phyloP scores from a whole-genome alignment of 2,797 vertebrate species.

The Salmo trutta region DNA sequence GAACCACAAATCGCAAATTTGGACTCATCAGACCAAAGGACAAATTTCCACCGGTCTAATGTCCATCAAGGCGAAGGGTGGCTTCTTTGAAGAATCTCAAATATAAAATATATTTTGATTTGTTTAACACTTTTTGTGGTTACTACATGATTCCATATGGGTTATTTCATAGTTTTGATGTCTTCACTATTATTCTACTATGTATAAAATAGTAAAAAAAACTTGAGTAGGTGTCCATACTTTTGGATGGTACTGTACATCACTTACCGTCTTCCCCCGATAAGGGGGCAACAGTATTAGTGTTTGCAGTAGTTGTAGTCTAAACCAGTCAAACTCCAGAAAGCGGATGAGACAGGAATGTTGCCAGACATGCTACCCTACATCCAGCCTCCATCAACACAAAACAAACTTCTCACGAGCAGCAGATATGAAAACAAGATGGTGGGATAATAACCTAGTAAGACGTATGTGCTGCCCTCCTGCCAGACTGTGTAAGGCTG shows the following conservation, averaged over 20 bases:
- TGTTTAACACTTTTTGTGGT: too few species aligned
- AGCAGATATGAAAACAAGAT: conserved; percentile 59
- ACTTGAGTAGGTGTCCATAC: too few species aligned
- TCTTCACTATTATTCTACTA: too few species aligned
- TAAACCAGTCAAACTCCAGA: conserved; percentile 43
- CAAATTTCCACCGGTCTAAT: too few species aligned
- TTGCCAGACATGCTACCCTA: conserved; percentile 54
- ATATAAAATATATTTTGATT: too few species aligned
- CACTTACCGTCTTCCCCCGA: conserved; percentile 3
- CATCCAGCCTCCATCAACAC: conserved; percentile 33
- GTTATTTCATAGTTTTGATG: too few species aligned
- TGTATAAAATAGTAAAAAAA: too few species aligned
- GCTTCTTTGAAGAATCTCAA: too few species aligned
- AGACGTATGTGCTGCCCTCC: conserved; percentile 61
- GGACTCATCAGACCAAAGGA: too few species aligned
- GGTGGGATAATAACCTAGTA: conserved; percentile 50
- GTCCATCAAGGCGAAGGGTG: too few species aligned
- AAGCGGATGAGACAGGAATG: conserved; percentile 49
- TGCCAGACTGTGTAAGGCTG: conserved; percentile 57
- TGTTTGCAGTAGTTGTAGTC: not conserved
- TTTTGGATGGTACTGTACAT: not conserved
- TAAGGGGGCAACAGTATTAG: conserved; percentile 28
- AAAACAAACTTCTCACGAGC: conserved; percentile 46
- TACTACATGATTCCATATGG: too few species aligned
- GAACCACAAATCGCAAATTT: too few species aligned